A percentile compares a stretch with the other conserved stretches of the same genome.
These are phyloP conservation scores for Aphelocoma californica DNA, from an alignment of 2,797 vertebrate genomes.

Conservation along the genomic window DNA sequence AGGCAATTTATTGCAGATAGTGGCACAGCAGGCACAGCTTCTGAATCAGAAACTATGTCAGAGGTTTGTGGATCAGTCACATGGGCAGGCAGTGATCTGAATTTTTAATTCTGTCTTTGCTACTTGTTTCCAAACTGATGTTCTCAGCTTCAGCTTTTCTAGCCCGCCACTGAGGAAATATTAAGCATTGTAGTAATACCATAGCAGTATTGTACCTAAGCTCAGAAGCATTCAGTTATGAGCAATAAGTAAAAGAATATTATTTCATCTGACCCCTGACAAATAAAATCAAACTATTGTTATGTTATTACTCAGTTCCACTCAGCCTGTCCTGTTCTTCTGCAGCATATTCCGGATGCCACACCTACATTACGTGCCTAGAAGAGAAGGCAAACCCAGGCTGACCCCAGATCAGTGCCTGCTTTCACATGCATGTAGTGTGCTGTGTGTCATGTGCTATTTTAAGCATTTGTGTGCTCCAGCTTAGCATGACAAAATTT, in stretches of 20 bases:
- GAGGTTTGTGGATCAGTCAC: conserved; percentile 6
- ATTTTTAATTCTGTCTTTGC: conserved; percentile 25
- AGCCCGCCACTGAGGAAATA: neutral
- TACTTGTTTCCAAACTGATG: neutral
- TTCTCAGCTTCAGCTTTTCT: neutral
- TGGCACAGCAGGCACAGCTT: neutral
- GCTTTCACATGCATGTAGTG: neutral
- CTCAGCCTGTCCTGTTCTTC: neutral
- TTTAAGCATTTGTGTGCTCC: neutral
- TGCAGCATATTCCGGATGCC: neutral
- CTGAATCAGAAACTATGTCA: neutral
- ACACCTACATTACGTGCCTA: neutral
- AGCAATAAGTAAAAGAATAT: neutral
- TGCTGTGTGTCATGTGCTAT: neutral
- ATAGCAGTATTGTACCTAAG: neutral
- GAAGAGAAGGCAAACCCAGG: neutral
- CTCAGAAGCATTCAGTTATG: neutral
- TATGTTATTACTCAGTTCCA: neutral
- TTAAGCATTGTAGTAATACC: neutral
- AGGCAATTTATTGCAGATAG: conserved; percentile 24
- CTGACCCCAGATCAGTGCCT: neutral
- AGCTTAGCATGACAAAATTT: neutral
- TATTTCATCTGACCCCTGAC: neutral
- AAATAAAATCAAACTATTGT: neutral
- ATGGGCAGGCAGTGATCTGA: neutral